These are phyloP conservation scores for Brachypterus glaber DNA, from an alignment of 2,888 invertebrate species.

Conservation along the genomic window DNA sequence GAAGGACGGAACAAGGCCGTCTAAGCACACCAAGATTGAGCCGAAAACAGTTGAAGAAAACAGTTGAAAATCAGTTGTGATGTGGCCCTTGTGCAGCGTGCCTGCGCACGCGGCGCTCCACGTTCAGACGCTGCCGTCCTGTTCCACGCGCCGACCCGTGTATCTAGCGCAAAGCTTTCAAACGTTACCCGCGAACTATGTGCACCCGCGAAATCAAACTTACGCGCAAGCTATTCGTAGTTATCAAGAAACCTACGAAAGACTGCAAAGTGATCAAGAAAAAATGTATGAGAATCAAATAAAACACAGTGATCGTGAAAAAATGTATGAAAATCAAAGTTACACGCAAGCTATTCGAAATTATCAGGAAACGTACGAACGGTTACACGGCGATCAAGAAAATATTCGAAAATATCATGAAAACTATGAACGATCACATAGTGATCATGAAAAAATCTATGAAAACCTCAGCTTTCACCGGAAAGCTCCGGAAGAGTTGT, in stretches of 20 bases:
- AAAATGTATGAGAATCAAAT: too few relatives aligned
- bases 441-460: too few relatives aligned
- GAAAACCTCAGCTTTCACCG: too few relatives aligned
- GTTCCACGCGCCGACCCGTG: conserved; percentile 16
- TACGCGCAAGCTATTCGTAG: background rate
- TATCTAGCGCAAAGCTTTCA: conserved; percentile 26
- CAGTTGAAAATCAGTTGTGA: conserved; percentile 21
- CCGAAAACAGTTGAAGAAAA: background rate
- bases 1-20: conserved; percentile 40
- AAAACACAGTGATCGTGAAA: too few relatives aligned
- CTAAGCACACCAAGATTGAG: conserved; percentile 13
- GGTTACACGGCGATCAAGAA: too few relatives aligned
- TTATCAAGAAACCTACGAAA: background rate
- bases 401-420: too few relatives aligned
- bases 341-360: too few relatives aligned
- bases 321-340: too few relatives aligned
- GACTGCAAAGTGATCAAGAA: too few relatives aligned
- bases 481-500: too few relatives aligned
- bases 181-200: conserved; percentile 34
- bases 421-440: too few relatives aligned
- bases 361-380: too few relatives aligned
- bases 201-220: conserved; percentile 14
- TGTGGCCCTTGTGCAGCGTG: conserved; percentile 40
- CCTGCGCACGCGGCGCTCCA: conserved; percentile 27
- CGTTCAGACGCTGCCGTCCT: conserved; percentile 33